Conservation (phyloP, 2,888 invertebrate genomes). For the Mythimna loreyi region DNA sequence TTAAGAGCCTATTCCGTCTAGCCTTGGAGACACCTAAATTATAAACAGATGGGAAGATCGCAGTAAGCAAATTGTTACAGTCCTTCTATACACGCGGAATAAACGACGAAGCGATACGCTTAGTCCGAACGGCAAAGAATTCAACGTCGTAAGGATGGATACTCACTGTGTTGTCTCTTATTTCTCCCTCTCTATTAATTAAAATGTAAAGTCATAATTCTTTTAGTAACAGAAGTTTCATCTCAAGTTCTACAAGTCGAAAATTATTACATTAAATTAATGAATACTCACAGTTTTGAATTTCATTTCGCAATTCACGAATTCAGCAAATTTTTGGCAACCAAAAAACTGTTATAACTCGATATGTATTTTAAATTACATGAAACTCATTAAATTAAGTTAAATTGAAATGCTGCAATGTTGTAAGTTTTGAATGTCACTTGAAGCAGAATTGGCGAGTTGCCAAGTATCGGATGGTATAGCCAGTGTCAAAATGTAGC, state of each 20-base stretch:
- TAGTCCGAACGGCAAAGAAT: too few species aligned
- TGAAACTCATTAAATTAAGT: slow-evolving; percentile 48
- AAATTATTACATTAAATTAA: not conserved
- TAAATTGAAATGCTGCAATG: slow-evolving; percentile 52
- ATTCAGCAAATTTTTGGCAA: slow-evolving; percentile 15
- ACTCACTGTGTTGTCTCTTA: too few species aligned
- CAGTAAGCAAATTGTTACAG: too few species aligned
- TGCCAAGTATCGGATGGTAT: slow-evolving; percentile 52
- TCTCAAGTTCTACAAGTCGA: not conserved
- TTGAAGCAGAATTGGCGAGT: slow-evolving; percentile 42
- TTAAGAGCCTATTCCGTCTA: too few species aligned
- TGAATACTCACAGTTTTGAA: not conserved
- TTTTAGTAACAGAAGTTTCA: not conserved
- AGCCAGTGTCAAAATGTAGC: slow-evolving; percentile 14
- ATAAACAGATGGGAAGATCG: too few species aligned
- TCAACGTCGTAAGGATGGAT: too few species aligned
- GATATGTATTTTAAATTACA: slow-evolving; percentile 44
- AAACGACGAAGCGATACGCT: too few species aligned
- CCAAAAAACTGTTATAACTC: slow-evolving; percentile 32
- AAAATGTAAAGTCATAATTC: too few species aligned
- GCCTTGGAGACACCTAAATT: too few species aligned
- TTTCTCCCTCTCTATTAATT: too few species aligned
- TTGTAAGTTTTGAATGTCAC: slow-evolving; percentile 52
- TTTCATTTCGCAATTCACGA: not conserved
- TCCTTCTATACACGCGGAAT: too few species aligned